Evolutionary conservation across 2,888 invertebrate species (phyloP), one percentile per base, ranked within the genome.

Genomic region (Torymus auratus): DNA sequence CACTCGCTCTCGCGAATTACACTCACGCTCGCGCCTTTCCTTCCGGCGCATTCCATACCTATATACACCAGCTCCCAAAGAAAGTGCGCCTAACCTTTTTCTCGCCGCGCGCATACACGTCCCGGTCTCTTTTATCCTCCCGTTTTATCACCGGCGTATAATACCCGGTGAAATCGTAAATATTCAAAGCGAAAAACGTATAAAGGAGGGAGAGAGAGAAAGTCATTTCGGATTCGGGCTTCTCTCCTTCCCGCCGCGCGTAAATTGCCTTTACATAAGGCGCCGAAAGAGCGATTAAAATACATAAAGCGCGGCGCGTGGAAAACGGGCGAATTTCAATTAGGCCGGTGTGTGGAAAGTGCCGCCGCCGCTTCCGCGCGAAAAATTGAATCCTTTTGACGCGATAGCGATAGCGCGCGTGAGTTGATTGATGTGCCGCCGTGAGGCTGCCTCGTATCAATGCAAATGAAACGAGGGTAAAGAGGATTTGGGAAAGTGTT

Each of bases 251-350:
- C 58, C 58, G 65, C 28, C 50, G 41, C 60, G 11, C 41, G 28
- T 56, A 78, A 78, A 78, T 78, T 78, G 65, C 23, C 65, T 78
- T 70, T 70, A 70, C 53, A 71, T 60, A 71, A 78, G 65, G 58
- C 56, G 56, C 55, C 55, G 69, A 64, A 69, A 56, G 71, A 73
- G 17, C 65, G 56, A 41, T 71, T 56, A 69, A 75, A 69, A 28
- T 69, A 61, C 68, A 60, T 28, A 74, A 58, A 68, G 58, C 61
- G 68, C 60, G 58, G 68, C 60, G 58, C 56, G 17, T 74, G 52
- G 67, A 28, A 56, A 64, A 41, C 55, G 14, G 62, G 55, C 60
- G 76, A 76, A 76, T 76, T 76, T 76, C 76, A 76, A 76, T 76
- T 69, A 69, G 61, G 12, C 41, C 28, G 17, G 53, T 50, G 61